Evolutionary conservation across 2,113 vertebrate species (phyloP).

Genomic region (Vulpes lagopus): DNA sequence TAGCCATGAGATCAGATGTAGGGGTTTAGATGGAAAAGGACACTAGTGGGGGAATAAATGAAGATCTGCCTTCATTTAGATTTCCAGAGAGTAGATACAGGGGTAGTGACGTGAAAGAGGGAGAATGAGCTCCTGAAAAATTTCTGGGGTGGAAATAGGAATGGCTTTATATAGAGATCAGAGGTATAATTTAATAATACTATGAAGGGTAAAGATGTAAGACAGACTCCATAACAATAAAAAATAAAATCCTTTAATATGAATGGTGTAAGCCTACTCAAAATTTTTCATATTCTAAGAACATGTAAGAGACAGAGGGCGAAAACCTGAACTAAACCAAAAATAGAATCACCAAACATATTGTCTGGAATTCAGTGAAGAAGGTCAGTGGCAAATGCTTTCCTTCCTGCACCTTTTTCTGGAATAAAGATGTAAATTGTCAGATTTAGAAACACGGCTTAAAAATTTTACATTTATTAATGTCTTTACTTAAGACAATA

Average conservation of each 20-base stretch:
- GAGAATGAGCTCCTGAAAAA: neutral
- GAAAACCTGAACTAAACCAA: conserved; percentile 35
- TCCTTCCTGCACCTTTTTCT: neutral
- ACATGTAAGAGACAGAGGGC: neutral
- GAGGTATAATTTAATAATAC: conserved; percentile 52
- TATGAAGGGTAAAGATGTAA: conserved; percentile 34
- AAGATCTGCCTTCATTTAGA: neutral
- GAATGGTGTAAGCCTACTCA: conserved; percentile 39
- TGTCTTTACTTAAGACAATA: neutral
- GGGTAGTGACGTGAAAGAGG: neutral
- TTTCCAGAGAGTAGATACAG: neutral
- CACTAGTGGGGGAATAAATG: neutral
- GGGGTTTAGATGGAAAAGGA: neutral
- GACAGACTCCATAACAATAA: conserved; percentile 29
- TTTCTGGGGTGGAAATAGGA: neutral
- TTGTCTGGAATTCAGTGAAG: conserved; percentile 45
- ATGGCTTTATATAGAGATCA: conserved; percentile 12
- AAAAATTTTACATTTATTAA: neutral
- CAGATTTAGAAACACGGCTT: neutral
- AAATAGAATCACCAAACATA: conserved; percentile 23
- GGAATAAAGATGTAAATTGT: neutral
- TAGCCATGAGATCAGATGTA: neutral
- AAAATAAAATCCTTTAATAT: conserved; percentile 60
- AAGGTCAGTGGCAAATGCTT: neutral
- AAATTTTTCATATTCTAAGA: conserved; percentile 56